These are phyloP conservation scores for Odontocolon sp. DNA, from an alignment of 2,888 invertebrate genomes.

Conservation along the genomic window DNA sequence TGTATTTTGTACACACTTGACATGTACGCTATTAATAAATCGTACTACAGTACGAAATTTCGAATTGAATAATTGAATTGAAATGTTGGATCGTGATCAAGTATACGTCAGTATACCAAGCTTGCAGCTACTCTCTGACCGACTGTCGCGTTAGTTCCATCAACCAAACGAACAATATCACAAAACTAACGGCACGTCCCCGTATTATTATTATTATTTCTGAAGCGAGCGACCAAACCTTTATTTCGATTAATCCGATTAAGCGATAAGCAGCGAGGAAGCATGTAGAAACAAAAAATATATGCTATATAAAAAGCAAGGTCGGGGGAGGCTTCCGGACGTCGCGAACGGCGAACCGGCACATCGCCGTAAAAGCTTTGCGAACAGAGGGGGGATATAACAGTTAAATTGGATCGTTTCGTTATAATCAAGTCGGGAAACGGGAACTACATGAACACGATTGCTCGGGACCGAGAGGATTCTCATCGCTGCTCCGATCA, in stretches of 20 bases:
- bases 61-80: neutral
- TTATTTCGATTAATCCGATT: conserved; percentile 62
- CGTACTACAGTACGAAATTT: neutral
- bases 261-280: conserved; percentile 67
- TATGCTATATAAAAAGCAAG: conserved; percentile 48
- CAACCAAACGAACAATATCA: conserved; percentile 8
- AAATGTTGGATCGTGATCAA: neutral
- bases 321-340: conserved; percentile 36
- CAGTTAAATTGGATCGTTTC: neutral
- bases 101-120: neutral
- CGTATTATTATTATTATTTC: conserved; percentile 25
- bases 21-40: neutral
- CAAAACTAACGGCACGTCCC: neutral
- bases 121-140: neutral
- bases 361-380: conserved; percentile 20
- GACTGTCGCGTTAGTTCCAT: conserved; percentile 32
- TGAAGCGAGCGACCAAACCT: conserved; percentile 54
- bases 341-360: too few species aligned
- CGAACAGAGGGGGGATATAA: conserved; percentile 1
- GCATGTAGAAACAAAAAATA: conserved; percentile 51
- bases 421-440: neutral
- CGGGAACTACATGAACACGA: conserved; percentile 42
- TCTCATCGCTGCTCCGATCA: neutral
- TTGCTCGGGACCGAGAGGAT: conserved; percentile 17
- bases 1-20: neutral